Evolutionary conservation across 1,140 invertebrate species (phyloP).

Genomic region (Drosophila micromelanica): DNA sequence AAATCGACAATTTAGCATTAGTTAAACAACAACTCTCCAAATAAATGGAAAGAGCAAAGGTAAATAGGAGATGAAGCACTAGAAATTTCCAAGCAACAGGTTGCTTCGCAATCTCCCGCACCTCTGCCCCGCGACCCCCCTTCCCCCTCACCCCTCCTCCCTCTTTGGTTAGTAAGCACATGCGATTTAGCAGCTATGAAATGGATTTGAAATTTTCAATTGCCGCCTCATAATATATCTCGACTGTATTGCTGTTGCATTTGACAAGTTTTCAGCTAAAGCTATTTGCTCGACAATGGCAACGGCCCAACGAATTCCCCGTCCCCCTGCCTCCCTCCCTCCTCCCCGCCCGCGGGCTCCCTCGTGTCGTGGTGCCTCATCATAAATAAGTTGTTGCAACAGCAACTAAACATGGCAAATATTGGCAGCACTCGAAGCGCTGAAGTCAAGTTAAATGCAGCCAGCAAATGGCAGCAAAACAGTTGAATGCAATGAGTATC

Average conservation of each 20-base stretch:
- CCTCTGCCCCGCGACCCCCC: background rate
- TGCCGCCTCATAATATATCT: constrained; percentile 26
- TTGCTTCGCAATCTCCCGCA: background rate
- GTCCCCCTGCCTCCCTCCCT: no score
- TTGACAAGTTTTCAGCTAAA: constrained; percentile 50
- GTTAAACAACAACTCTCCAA: no score
- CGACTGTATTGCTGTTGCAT: constrained; percentile 42
- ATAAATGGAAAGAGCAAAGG: background rate
- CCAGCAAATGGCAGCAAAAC: constrained; percentile 20
- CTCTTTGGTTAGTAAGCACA: constrained; percentile 4
- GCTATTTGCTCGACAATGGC: constrained; percentile 52
- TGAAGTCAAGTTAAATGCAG: constrained; percentile 42
- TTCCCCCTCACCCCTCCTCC: background rate
- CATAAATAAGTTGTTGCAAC: constrained; percentile 60
- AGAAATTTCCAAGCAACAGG: constrained; percentile 7
- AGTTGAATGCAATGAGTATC: background rate
- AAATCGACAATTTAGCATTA: no score
- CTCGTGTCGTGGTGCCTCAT: constrained; percentile 33
- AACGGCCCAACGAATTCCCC: background rate
- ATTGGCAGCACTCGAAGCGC: constrained; percentile 52
- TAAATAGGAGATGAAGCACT: background rate
- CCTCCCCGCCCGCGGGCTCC: background rate
- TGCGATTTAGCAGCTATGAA: constrained; percentile 12
- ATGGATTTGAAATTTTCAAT: constrained; percentile 40
- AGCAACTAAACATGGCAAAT: constrained; percentile 58